Percentiles rank a stretch among this genome's conserved stretches.
phyloP scores from a whole-genome alignment of 92 coral and sea anemone genomes.

The Umimayanthus kanabou region DNA sequence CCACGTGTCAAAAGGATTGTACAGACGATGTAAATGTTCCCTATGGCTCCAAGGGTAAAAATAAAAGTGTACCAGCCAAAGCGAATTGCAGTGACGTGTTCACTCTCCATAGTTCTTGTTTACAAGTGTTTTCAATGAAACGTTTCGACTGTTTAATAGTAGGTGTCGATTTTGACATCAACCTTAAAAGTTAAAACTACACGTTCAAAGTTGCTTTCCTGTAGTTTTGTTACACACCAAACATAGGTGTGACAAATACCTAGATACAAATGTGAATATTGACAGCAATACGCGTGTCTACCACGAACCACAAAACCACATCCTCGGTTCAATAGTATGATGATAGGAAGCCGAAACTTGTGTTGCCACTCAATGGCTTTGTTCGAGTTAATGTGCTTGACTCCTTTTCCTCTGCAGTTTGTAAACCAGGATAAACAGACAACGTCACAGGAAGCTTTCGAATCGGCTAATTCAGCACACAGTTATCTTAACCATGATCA shows the following conservation, averaged over 20 bases:
- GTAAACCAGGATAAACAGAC: not conserved
- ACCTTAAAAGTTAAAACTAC: not conserved
- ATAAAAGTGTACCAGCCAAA: constrained; percentile 85
- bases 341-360: not conserved
- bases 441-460: not conserved
- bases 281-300: not conserved
- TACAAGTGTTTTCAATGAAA: not conserved
- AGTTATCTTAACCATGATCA: not conserved
- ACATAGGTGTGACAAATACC: not conserved
- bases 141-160: not conserved
- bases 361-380: not conserved
- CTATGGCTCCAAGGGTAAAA: constrained; percentile 73
- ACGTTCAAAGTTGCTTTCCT: not conserved
- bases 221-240: not conserved
- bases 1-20: constrained; percentile 68
- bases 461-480: not conserved
- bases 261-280: not conserved
- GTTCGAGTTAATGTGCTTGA: not conserved
- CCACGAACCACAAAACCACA: not conserved
- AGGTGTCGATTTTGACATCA: not conserved
- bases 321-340: not conserved
- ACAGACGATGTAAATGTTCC: constrained; percentile 72
- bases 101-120: not conserved
- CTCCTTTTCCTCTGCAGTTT: not conserved
- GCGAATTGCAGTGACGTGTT: constrained; percentile 56